Evolutionary conservation across 2,888 invertebrate genomes (phyloP).

Genomic region (Sussaba pulchella): DNA sequence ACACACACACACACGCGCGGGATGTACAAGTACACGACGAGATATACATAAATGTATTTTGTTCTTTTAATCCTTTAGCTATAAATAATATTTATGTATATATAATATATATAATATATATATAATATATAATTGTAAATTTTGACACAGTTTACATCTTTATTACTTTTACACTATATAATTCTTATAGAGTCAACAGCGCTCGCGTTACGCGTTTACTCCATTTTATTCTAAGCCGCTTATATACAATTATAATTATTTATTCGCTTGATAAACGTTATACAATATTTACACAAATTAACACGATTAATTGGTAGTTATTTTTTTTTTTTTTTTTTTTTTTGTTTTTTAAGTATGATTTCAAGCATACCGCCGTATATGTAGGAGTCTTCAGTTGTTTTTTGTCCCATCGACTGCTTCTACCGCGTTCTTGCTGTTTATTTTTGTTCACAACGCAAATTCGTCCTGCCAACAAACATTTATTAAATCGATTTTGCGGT

Average conservation of each 20-base stretch:
- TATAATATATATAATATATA: conserved; percentile 79
- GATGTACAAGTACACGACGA: conserved; percentile 60
- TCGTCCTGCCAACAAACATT: too few relatives aligned
- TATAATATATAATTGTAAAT: conserved; percentile 80
- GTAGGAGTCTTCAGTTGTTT: not conserved
- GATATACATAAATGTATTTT: conserved; percentile 63
- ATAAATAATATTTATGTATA: conserved; percentile 78
- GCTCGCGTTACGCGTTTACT: conserved; percentile 19
- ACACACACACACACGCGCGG: conserved; percentile 44
- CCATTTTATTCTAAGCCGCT: conserved; percentile 27
- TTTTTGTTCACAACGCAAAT: not conserved
- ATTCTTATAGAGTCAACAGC: conserved; percentile 40
- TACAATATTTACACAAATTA: conserved; percentile 81
- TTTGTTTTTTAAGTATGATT: conserved; percentile 47
- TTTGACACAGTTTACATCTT: conserved; percentile 70
- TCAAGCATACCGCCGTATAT: conserved; percentile 31
- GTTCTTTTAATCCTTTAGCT: conserved; percentile 54
- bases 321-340: conserved; percentile 35
- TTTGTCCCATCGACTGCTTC: not conserved
- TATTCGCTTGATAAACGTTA: conserved; percentile 77
- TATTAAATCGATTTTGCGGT: too few relatives aligned
- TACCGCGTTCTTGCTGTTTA: not conserved
- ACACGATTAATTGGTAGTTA: conserved; percentile 75
- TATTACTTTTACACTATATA: conserved; percentile 49
- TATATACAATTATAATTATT: conserved; percentile 60